Conservation (phyloP, 2,888 invertebrate species). For the Melangyna quadrimaculata region DNA sequence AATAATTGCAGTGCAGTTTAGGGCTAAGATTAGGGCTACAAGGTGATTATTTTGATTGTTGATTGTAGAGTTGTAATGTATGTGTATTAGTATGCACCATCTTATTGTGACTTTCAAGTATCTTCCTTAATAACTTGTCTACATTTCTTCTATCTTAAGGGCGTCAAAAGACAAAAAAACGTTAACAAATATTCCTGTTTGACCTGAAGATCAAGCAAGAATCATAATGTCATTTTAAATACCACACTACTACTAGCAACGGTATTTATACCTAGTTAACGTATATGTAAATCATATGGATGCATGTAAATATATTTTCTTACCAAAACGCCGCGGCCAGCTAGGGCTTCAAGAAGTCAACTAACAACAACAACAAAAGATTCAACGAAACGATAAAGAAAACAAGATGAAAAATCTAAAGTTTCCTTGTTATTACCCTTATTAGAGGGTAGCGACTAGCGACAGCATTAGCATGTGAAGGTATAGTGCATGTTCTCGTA, state of each 20-base stretch:
- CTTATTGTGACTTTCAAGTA: too few species aligned
- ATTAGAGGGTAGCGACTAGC: conserved; percentile 60
- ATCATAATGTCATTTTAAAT: neutral
- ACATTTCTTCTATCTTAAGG: neutral
- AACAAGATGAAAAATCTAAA: conserved; percentile 23
- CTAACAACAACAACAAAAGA: neutral
- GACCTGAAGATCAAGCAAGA: neutral
- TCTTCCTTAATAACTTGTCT: too few species aligned
- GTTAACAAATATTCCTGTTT: neutral
- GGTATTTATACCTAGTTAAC: neutral
- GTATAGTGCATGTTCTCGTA: conserved; percentile 48
- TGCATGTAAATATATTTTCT: conserved; percentile 36
- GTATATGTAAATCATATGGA: neutral
- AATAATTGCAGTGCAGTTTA: too few species aligned
- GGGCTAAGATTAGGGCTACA: too few species aligned
- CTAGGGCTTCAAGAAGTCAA: neutral
- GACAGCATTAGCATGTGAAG: conserved; percentile 48
- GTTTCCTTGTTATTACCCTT: conserved; percentile 57
- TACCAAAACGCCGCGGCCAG: neutral
- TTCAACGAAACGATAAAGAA: conserved; percentile 12
- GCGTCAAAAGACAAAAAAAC: neutral
- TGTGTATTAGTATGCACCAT: too few species aligned
- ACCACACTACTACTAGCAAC: neutral
- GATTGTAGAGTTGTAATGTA: too few species aligned
- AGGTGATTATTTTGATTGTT: too few species aligned